These are phyloP conservation scores for Pachyramphus minor DNA, from an alignment of 2,113 vertebrate genomes.

Conservation along the genomic window DNA sequence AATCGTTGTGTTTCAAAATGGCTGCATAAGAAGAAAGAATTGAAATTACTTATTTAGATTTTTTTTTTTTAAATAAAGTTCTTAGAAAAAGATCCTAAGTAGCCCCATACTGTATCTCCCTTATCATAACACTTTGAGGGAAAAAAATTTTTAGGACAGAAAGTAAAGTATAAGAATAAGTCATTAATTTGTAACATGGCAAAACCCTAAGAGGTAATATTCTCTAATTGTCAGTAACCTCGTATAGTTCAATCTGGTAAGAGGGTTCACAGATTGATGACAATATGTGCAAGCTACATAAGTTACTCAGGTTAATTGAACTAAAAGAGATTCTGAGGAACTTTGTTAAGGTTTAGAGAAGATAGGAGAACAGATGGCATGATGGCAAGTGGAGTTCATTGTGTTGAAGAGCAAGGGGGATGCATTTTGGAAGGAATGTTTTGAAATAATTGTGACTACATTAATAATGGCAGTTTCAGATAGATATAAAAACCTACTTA, in stretches of 20 bases:
- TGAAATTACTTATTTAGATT: not conserved
- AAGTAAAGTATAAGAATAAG: not conserved
- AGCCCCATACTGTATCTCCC: not conserved
- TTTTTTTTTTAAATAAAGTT: not conserved
- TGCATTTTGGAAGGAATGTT: constrained; percentile 9
- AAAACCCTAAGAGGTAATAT: not conserved
- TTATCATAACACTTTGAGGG: not conserved
- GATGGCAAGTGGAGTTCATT: not conserved
- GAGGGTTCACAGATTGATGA: constrained; percentile 37
- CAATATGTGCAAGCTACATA: constrained; percentile 38
- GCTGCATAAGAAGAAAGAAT: not conserved
- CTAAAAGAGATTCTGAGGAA: constrained; percentile 51
- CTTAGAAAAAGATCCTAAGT: not conserved
- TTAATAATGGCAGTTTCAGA: not conserved
- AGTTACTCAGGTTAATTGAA: constrained; percentile 66
- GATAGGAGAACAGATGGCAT: constrained; percentile 48
- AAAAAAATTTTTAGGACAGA: not conserved
- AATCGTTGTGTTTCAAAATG: not conserved
- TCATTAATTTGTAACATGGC: not conserved
- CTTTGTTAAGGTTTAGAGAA: constrained; percentile 41
- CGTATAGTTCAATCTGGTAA: constrained; percentile 30
- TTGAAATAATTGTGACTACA: constrained; percentile 1
- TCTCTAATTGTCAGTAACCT: constrained; percentile 19
- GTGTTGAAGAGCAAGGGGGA: not conserved
- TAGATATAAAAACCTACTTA: not conserved